Conservation (phyloP, 2,113 vertebrate species). For the Malaclemys terrapin region DNA sequence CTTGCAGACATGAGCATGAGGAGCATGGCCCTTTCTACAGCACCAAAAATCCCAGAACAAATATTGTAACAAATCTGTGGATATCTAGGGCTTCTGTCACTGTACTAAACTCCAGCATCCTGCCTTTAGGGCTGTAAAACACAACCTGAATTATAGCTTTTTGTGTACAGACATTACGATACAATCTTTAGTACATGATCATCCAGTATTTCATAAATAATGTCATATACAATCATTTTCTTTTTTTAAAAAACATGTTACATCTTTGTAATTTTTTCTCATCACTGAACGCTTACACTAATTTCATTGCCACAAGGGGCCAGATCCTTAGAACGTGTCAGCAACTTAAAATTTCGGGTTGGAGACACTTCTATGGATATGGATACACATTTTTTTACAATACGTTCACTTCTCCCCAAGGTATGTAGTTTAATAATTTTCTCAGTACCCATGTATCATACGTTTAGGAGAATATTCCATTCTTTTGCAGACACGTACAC, state of each 20-base stretch:
- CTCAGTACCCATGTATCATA: neutral
- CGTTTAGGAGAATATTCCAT: neutral
- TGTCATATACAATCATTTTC: neutral
- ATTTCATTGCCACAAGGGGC: neutral
- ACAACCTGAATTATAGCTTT: neutral
- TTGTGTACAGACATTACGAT: neutral
- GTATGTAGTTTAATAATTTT: neutral
- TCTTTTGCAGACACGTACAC: neutral
- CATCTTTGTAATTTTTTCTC: neutral
- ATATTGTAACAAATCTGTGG: conserved; percentile 3
- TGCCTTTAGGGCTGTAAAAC: neutral
- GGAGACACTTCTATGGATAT: neutral
- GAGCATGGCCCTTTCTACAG: neutral
- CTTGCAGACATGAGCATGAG: neutral
- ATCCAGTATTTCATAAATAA: neutral
- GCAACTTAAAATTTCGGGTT: neutral
- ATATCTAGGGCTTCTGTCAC: neutral
- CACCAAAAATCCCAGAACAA: neutral
- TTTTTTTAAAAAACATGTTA: no score
- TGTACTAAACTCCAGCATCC: neutral
- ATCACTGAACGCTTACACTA: neutral
- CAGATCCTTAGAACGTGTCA: neutral
- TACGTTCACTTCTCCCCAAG: neutral
- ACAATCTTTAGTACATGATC: neutral
- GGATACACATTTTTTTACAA: neutral